Percentiles rank a stretch among this genome's conserved stretches.
phyloP scores from a whole-genome alignment of 2,113 vertebrate species.

The Sinosuthora webbiana region DNA sequence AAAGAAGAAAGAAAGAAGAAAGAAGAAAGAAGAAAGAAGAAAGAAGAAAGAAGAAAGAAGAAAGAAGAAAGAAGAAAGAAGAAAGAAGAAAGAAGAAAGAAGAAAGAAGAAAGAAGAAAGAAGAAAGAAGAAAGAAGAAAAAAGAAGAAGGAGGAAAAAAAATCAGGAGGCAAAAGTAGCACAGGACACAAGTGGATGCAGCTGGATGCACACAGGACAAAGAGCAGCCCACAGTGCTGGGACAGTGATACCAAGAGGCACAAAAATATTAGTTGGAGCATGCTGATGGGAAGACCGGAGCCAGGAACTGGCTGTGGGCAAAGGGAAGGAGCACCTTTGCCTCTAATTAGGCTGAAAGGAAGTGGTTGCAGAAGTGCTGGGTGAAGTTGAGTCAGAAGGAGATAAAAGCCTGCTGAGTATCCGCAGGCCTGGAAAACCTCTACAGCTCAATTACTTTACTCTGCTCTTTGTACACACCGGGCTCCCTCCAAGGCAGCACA shows the following conservation, averaged over 20 bases:
- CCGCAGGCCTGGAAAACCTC: neutral
- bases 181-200: rapidly evolving
- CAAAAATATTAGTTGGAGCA: rapidly evolving
- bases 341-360: constrained; percentile 12
- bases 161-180: neutral
- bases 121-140: too few species aligned
- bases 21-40: neutral
- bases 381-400: neutral
- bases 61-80: too few species aligned
- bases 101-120: too few species aligned
- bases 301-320: neutral
- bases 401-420: constrained; percentile 5
- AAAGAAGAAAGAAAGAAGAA: too few species aligned
- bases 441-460: neutral
- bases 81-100: too few species aligned
- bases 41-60: neutral
- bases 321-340: neutral
- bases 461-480: neutral
- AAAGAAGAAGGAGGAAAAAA: neutral
- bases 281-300: neutral
- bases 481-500: neutral
- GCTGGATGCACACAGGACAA: neutral
- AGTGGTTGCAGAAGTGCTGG: neutral
- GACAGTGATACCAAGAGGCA: neutral
- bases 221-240: neutral